These are phyloP conservation scores for Pomacea maculata DNA, from an alignment of 1,140 invertebrate genomes.

Conservation along the genomic window DNA sequence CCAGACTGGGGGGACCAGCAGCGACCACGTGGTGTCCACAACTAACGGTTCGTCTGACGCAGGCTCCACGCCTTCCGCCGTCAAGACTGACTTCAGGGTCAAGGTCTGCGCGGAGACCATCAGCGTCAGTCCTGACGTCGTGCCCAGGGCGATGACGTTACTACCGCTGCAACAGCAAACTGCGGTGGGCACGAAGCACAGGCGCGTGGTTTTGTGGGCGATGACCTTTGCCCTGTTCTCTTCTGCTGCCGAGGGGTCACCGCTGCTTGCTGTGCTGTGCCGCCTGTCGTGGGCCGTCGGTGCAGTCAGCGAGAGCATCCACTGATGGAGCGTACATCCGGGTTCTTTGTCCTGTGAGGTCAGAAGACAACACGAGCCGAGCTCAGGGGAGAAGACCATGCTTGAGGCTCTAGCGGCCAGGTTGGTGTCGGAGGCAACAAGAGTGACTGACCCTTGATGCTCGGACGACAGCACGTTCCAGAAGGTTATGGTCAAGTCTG, in stretches of 20 bases:
- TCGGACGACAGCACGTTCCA: constrained; percentile 10
- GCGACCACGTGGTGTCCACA: background rate
- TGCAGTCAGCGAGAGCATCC: background rate
- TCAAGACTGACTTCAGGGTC: constrained; percentile 8
- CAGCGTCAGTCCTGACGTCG: constrained; percentile 1
- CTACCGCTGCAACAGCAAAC: background rate
- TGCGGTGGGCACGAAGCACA: constrained; percentile 7
- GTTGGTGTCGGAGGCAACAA: background rate
- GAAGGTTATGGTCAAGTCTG: constrained; percentile 10
- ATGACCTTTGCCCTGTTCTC: too few relatives aligned
- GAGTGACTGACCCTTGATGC: background rate
- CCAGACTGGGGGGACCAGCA: background rate
- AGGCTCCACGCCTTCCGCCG: constrained; percentile 11
- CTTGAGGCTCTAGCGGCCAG: background rate
- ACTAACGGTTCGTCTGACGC: background rate
- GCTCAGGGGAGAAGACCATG: constrained; percentile 18
- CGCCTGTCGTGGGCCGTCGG: background rate
- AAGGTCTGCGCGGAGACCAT: constrained; percentile 6
- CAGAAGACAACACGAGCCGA: constrained; percentile 2
- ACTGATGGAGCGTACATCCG: background rate
- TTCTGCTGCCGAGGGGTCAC: too few relatives aligned
- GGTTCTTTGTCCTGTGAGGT: background rate
- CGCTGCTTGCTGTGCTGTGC: background rate
- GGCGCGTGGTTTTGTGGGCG: background rate
- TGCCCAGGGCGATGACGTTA: background rate